A percentile compares a stretch with the other conserved stretches of the same genome.
These are phyloP conservation scores for Nipponacmea schrenckii DNA, from an alignment of 2,888 invertebrate genomes.

Conservation along the genomic window DNA sequence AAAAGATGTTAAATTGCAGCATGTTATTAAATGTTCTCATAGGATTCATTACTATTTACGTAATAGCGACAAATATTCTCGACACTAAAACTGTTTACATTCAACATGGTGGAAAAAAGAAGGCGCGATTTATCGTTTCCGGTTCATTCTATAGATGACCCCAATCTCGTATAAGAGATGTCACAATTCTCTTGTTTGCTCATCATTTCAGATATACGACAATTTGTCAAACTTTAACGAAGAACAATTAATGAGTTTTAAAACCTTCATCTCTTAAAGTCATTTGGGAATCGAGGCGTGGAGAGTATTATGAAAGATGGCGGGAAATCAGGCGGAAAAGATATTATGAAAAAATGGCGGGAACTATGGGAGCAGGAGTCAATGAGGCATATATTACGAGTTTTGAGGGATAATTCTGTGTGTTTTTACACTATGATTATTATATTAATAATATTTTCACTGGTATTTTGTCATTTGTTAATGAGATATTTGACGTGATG, in stretches of 20 bases:
- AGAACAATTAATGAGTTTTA: conserved; percentile 2
- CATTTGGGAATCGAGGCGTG: conserved; percentile 3
- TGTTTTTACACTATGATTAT: background rate
- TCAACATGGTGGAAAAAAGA: background rate
- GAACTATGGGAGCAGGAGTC: background rate
- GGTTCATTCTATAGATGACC: conserved; percentile 5
- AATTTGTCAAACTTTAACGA: conserved; percentile 2
- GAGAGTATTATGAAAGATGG: conserved; percentile 1
- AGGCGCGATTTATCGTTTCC: conserved; percentile 4
- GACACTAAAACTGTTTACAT: background rate
- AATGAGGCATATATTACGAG: conserved; percentile 8
- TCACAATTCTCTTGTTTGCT: background rate
- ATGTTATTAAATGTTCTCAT: no score
- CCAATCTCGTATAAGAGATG: background rate
- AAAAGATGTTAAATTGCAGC: no score
- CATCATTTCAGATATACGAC: conserved; percentile 4
- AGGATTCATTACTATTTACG: no score
- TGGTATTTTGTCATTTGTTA: background rate
- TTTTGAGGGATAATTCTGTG: background rate
- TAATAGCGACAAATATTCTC: background rate
- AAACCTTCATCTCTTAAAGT: conserved; percentile 6
- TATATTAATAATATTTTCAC: background rate
- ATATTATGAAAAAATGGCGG: no score
- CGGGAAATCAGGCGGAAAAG: background rate
- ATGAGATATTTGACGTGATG: background rate